Conservation (phyloP, 2,888 invertebrate genomes). For the Meteorus cinctellus region DNA sequence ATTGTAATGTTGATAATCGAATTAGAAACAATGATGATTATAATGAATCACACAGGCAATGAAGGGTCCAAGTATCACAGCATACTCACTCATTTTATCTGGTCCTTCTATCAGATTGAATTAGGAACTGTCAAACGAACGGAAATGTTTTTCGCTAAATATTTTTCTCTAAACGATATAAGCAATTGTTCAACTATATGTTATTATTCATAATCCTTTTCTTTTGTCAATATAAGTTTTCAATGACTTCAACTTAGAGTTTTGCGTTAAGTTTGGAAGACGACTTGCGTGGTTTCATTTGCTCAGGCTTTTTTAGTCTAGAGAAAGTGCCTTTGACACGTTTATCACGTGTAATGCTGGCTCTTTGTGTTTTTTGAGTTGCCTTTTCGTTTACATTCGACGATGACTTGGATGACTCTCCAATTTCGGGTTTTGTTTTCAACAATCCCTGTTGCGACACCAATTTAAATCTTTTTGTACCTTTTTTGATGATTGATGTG, state of each 20-base stretch:
- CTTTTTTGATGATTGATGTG: slow-evolving; percentile 61
- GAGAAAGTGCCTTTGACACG: slow-evolving; percentile 4
- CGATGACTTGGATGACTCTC: slow-evolving; percentile 56
- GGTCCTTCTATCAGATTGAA: background rate
- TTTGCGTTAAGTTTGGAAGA: slow-evolving; percentile 29
- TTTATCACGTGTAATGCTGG: slow-evolving; percentile 32
- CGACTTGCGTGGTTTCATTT: slow-evolving; percentile 25
- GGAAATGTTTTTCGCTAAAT: background rate
- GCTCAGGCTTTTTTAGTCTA: slow-evolving; percentile 26
- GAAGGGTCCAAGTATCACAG: slow-evolving; percentile 33
- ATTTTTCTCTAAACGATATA: background rate
- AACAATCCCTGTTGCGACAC: slow-evolving; percentile 53
- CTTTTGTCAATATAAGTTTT: background rate
- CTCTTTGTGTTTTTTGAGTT: slow-evolving; percentile 56
- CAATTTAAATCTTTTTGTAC: slow-evolving; percentile 65
- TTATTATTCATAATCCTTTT: background rate
- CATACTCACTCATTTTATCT: slow-evolving; percentile 24
- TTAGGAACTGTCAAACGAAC: background rate
- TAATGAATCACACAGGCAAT: slow-evolving; percentile 17
- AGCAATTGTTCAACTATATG: background rate
- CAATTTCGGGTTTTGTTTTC: slow-evolving; percentile 58
- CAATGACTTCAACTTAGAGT: background rate
- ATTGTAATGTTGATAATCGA: background rate
- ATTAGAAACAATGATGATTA: background rate
- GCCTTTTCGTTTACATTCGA: slow-evolving; percentile 49